Evolutionary conservation across 2,888 invertebrate genomes (phyloP).

Genomic region (Drosophila monieri): DNA sequence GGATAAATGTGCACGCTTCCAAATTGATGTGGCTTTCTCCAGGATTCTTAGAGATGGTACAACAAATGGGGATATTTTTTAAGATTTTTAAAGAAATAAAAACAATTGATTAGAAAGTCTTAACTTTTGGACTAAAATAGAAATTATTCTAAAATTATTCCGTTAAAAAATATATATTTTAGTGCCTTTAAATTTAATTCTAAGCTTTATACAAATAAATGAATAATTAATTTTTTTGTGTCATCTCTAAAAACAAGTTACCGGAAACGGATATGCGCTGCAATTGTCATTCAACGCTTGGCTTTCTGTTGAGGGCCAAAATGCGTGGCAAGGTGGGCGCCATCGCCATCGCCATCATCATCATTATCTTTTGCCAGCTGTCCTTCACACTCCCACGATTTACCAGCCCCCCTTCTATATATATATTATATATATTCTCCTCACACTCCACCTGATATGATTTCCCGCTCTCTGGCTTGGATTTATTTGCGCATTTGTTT

Average conservation of each 20-base stretch:
- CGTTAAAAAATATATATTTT: too few species aligned
- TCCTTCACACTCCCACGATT: slow-evolving; percentile 21
- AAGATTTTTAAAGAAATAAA: too few species aligned
- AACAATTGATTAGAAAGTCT: too few species aligned
- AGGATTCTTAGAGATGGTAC: background rate
- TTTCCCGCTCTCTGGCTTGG: slow-evolving; percentile 19
- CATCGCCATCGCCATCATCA: slow-evolving; percentile 61
- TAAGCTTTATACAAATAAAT: too few species aligned
- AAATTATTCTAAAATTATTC: too few species aligned
- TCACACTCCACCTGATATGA: slow-evolving; percentile 43
- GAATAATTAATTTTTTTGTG: too few species aligned
- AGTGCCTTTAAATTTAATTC: too few species aligned
- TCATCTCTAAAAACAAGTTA: background rate
- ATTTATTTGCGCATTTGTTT: slow-evolving; percentile 45
- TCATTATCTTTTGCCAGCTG: slow-evolving; percentile 35
- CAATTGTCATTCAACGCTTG: slow-evolving; percentile 70
- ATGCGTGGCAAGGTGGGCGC: slow-evolving; percentile 51
- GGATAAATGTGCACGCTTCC: slow-evolving; percentile 76
- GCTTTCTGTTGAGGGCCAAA: slow-evolving; percentile 30
- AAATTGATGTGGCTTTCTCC: slow-evolving; percentile 68
- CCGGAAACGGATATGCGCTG: slow-evolving; percentile 77
- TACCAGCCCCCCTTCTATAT: background rate
- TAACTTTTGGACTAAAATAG: too few species aligned
- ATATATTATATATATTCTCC: background rate
- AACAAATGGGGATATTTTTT: too few species aligned